These are phyloP conservation scores for Centropus unirufus DNA, from an alignment of 2,113 vertebrate genomes.

Conservation along the genomic window DNA sequence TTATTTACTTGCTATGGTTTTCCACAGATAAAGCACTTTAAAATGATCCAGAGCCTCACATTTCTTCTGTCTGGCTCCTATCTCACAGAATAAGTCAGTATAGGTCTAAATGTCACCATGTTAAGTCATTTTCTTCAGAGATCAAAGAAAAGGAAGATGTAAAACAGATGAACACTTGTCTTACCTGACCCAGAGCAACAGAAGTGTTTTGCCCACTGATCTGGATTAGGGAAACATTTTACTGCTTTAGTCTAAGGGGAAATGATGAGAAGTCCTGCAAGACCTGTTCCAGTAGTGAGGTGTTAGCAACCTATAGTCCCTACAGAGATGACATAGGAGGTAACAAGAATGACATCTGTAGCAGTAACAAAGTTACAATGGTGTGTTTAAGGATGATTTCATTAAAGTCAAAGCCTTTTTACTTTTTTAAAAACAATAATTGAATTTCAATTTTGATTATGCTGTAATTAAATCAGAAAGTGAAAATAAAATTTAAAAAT, in stretches of 20 bases:
- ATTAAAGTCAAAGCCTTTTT: not conserved
- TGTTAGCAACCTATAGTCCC: not conserved
- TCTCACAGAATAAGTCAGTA: not conserved
- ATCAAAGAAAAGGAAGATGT: not conserved
- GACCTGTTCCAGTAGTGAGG: not conserved
- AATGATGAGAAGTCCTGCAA: not conserved
- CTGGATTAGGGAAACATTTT: not conserved
- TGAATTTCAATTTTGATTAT: not conserved
- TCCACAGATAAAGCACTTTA: not conserved
- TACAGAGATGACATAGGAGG: not conserved
- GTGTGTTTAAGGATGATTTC: not conserved
- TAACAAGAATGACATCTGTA: not conserved
- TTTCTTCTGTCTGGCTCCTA: not conserved
- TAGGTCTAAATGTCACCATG: not conserved
- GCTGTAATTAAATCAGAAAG: not conserved
- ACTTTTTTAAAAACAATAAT: not conserved
- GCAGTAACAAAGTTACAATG: not conserved
- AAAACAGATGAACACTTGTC: not conserved
- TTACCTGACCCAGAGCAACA: not conserved
- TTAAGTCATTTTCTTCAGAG: not conserved
- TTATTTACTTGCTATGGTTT: not conserved
- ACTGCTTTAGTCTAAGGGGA: not conserved
- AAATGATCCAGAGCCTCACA: not conserved
- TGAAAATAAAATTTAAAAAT: not conserved
- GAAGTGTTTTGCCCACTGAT: not conserved